phyloP scores from a whole-genome alignment of 2,113 vertebrate genomes.

The Colaptes auratus region DNA sequence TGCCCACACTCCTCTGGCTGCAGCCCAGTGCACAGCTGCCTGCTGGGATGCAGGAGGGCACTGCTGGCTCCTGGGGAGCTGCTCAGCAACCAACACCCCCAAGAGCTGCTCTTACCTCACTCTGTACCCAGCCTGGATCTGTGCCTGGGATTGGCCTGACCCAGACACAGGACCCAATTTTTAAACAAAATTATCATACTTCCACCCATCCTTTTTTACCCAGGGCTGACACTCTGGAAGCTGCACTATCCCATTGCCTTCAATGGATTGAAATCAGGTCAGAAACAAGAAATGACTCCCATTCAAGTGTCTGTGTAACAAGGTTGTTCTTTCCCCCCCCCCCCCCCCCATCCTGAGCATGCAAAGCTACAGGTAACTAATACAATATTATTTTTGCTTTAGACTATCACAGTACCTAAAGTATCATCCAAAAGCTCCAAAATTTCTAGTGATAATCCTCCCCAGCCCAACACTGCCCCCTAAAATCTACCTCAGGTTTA shows the following conservation, averaged over 20 bases:
- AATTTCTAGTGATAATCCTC: not conserved
- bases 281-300: not conserved
- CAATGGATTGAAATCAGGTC: not conserved
- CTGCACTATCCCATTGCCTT: not conserved
- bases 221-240: not conserved
- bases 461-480: not conserved
- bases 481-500: constrained; percentile 89
- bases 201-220: not conserved
- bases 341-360: not conserved
- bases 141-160: too few relatives aligned
- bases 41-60: too few relatives aligned
- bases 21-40: too few relatives aligned
- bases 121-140: too few relatives aligned
- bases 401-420: not conserved
- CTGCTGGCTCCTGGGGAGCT: too few relatives aligned
- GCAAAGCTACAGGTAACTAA: not conserved
- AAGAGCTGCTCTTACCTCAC: too few relatives aligned
- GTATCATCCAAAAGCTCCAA: not conserved
- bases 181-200: not conserved
- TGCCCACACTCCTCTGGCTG: too few relatives aligned
- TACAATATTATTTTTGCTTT: not conserved
- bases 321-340: not conserved
- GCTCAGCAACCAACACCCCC: too few relatives aligned
- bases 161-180: not conserved
- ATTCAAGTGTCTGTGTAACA: not conserved